phyloP scores from a whole-genome alignment of 2,113 vertebrate genomes.

The Malurus cyaneus region DNA sequence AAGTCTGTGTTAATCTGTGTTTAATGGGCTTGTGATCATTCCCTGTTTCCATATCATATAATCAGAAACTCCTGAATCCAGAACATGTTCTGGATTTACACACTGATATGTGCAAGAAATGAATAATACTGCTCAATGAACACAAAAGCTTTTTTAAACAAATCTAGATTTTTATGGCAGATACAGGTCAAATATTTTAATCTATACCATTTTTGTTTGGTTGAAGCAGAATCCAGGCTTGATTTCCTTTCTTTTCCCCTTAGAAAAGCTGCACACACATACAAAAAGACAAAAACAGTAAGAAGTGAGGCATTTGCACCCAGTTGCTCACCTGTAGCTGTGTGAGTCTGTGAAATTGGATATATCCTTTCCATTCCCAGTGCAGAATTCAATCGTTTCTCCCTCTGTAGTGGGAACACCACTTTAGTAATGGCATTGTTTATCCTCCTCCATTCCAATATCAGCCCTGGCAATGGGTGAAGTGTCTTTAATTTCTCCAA shows the following conservation, averaged over 20 bases:
- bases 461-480: constrained; percentile 89
- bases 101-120: background rate
- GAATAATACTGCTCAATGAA: background rate
- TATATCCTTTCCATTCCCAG: constrained; percentile 94
- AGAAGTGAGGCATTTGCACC: background rate
- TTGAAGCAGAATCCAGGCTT: background rate
- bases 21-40: background rate
- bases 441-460: constrained; percentile 95
- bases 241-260: background rate
- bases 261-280: background rate
- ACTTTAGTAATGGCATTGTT: constrained; percentile 94
- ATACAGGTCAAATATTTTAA: background rate
- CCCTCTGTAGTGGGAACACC: constrained; percentile 90
- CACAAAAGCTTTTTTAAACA: background rate
- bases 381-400: constrained; percentile 77
- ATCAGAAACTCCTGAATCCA: background rate
- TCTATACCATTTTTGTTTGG: background rate
- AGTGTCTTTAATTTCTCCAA: constrained; percentile 88
- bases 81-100: background rate
- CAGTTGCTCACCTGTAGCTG: constrained; percentile 87
- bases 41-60: background rate
- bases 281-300: background rate
- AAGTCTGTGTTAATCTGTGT: background rate
- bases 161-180: background rate
- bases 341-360: constrained; percentile 88